phyloP scores from a whole-genome alignment of 2,113 vertebrate genomes.

The Diphyllodes magnificus region DNA sequence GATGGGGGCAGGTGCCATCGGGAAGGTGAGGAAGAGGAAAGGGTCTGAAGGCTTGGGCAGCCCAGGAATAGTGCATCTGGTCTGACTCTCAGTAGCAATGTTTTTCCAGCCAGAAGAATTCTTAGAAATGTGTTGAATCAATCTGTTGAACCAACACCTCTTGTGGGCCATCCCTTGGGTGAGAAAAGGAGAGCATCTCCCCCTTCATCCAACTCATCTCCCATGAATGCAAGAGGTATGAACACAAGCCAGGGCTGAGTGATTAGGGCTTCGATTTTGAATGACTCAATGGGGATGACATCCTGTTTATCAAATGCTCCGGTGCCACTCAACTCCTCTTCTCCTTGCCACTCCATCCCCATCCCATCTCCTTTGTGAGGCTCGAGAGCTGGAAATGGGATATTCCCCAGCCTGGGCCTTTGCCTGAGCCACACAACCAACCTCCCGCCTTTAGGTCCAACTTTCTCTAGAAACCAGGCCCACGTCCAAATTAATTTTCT shows the following conservation, averaged over 20 bases:
- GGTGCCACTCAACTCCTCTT: not conserved
- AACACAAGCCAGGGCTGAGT: not conserved
- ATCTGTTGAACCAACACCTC: not conserved
- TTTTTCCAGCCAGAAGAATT: not conserved
- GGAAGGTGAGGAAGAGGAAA: not conserved
- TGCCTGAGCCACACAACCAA: conserved; percentile 36
- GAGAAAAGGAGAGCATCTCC: not conserved
- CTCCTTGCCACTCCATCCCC: not conserved
- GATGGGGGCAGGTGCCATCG: not conserved
- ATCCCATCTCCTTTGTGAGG: not conserved
- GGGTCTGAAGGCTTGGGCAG: not conserved
- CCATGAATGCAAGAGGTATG: not conserved
- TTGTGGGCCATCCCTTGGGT: not conserved
- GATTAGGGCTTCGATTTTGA: not conserved
- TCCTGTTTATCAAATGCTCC: not conserved
- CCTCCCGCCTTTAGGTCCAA: conserved; percentile 62
- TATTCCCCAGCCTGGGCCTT: not conserved
- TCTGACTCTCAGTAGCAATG: not conserved
- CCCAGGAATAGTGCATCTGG: not conserved
- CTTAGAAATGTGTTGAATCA: not conserved
- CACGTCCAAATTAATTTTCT: conserved; percentile 60
- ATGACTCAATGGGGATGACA: not conserved
- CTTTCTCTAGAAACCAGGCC: conserved; percentile 65
- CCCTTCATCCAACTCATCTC: not conserved
- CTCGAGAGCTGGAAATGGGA: not conserved